phyloP scores from a whole-genome alignment of 2,888 invertebrate species.

The Halictus ligatus region DNA sequence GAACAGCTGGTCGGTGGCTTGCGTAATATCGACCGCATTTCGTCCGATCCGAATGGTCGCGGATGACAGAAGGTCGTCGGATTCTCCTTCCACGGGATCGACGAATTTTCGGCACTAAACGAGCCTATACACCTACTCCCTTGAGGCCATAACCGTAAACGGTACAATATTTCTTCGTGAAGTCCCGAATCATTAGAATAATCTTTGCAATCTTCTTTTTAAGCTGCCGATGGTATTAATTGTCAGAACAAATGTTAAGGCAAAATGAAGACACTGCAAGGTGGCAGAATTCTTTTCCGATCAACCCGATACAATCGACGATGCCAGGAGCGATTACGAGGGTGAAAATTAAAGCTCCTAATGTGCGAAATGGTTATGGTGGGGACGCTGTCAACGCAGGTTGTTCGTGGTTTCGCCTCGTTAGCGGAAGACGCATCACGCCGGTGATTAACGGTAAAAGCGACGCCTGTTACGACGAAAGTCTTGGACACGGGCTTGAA shows the following conservation, averaged over 20 bases:
- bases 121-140: not conserved
- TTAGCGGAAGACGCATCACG: constrained; percentile 24
- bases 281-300: too few relatives aligned
- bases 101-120: not conserved
- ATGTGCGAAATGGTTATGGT: too few relatives aligned
- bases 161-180: not conserved
- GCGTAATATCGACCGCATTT: constrained; percentile 18
- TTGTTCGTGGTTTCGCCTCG: constrained; percentile 25
- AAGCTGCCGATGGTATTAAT: too few relatives aligned
- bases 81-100: constrained; percentile 1
- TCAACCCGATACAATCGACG: too few relatives aligned
- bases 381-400: not conserved
- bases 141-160: not conserved
- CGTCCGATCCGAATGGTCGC: constrained; percentile 14
- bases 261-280: too few relatives aligned
- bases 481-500: constrained; percentile 26
- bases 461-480: constrained; percentile 46
- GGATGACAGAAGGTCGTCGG: not conserved
- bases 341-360: too few relatives aligned
- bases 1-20: constrained; percentile 11
- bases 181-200: too few relatives aligned
- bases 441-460: constrained; percentile 22
- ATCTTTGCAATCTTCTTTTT: too few relatives aligned
- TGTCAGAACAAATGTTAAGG: too few relatives aligned
- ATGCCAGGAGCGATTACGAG: too few relatives aligned